Evolutionary conservation across 2,888 invertebrate genomes (phyloP).

Genomic region (Nysson spinosus): DNA sequence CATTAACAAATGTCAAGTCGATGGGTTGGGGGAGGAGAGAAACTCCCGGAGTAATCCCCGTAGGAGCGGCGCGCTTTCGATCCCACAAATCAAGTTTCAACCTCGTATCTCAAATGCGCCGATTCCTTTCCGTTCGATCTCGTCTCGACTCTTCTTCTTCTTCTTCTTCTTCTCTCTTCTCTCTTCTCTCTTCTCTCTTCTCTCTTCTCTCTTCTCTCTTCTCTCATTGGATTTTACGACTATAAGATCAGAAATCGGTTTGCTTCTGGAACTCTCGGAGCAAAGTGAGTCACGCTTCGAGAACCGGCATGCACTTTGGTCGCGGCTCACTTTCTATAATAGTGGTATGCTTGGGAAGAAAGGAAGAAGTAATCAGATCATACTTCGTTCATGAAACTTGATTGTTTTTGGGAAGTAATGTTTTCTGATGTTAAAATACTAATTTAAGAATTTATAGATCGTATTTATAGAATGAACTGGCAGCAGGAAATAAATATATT

Average conservation of each 20-base stretch:
- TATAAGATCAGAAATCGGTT: slow-evolving; percentile 16
- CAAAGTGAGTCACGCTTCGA: background rate
- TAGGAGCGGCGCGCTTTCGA: slow-evolving; percentile 50
- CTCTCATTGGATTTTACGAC: slow-evolving; percentile 3
- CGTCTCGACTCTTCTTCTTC: background rate
- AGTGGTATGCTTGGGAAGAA: background rate
- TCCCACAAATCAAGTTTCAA: slow-evolving; percentile 63
- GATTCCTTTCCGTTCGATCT: slow-evolving; percentile 33
- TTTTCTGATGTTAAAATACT: too few relatives aligned
- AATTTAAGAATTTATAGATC: too few relatives aligned
- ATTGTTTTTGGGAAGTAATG: too few relatives aligned
- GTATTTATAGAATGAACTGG: too few relatives aligned
- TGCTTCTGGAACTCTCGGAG: background rate
- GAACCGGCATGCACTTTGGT: background rate
- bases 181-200: background rate
- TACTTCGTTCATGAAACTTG: too few relatives aligned
- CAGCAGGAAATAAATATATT: too few relatives aligned
- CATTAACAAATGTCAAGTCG: slow-evolving; percentile 70
- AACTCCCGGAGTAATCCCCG: slow-evolving; percentile 56
- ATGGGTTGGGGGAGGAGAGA: slow-evolving; percentile 15
- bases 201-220: slow-evolving; percentile 8
- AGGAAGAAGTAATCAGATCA: too few relatives aligned
- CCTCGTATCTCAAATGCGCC: slow-evolving; percentile 34
- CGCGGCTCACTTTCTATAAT: background rate
- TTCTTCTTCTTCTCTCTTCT: slow-evolving; percentile 5